These are phyloP conservation scores for Agrotis clavis DNA, from an alignment of 2,888 invertebrate genomes.

Conservation along the genomic window DNA sequence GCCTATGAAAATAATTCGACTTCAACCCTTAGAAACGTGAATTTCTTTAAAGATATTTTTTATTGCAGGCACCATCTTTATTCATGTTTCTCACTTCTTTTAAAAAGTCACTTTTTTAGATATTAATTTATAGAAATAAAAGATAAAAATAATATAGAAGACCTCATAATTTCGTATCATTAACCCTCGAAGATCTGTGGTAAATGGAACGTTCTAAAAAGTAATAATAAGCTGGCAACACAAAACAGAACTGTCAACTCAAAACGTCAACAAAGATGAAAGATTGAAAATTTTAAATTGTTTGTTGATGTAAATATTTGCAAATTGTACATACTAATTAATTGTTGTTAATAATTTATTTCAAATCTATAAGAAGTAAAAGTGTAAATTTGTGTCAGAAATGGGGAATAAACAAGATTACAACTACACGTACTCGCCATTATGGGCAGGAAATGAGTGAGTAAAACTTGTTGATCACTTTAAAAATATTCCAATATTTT, in stretches of 20 bases:
- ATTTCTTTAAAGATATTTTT: not conserved
- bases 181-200: not conserved
- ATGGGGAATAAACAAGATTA: conserved; percentile 69
- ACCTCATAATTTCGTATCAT: not conserved
- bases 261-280: not conserved
- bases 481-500: not conserved
- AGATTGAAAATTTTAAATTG: not conserved
- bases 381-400: conserved; percentile 7
- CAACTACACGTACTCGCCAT: conserved; percentile 74
- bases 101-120: no score
- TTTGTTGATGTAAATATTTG: conserved; percentile 38
- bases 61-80: conserved; percentile 5
- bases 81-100: not conserved
- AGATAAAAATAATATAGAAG: not conserved
- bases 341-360: not conserved
- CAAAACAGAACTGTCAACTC: not conserved
- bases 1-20: conserved; percentile 28
- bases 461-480: conserved; percentile 18
- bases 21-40: not conserved
- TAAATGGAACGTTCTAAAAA: not conserved
- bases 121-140: not conserved
- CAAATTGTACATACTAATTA: not conserved
- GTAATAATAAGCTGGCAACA: conserved; percentile 21
- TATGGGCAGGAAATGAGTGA: conserved; percentile 74
- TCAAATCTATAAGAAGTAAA: not conserved